phyloP scores from a whole-genome alignment of 2,113 vertebrate genomes.

The Saguinus midas region DNA sequence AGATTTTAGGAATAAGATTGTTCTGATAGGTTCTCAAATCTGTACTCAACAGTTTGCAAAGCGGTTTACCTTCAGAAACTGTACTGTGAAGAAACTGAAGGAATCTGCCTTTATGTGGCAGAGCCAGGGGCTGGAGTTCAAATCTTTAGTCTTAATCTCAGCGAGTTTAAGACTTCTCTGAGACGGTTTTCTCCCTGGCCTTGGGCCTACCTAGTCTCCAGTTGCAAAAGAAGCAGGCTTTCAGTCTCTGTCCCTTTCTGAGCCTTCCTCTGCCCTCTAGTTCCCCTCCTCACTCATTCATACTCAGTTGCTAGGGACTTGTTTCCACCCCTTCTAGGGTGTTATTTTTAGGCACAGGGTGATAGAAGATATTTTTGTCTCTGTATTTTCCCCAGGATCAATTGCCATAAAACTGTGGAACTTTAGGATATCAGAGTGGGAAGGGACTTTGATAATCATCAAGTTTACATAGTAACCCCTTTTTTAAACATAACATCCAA shows the following conservation, averaged over 20 bases:
- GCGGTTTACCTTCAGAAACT: background rate
- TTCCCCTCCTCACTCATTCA: background rate
- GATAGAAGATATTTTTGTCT: conserved; percentile 21
- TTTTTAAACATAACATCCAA: background rate
- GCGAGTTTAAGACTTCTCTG: background rate
- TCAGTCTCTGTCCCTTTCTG: background rate
- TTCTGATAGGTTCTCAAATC: background rate
- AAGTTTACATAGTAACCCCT: background rate
- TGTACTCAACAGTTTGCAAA: conserved; percentile 9
- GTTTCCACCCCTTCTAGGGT: background rate
- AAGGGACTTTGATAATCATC: background rate
- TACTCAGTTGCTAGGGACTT: background rate
- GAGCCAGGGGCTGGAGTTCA: background rate
- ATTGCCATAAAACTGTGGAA: conserved; percentile 27
- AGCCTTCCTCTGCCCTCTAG: background rate
- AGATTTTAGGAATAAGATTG: background rate
- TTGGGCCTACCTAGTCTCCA: background rate
- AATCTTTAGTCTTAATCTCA: background rate
- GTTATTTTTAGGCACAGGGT: background rate
- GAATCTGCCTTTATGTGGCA: background rate
- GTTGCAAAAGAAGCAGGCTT: background rate
- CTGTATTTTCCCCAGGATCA: background rate
- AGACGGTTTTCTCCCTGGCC: background rate
- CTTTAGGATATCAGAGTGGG: conserved; percentile 35
- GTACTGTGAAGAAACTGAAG: background rate